Evolutionary conservation across 2,888 invertebrate species (phyloP), one percentile per base, ranked within the genome.

Genomic region (Oligia strigilis): DNA sequence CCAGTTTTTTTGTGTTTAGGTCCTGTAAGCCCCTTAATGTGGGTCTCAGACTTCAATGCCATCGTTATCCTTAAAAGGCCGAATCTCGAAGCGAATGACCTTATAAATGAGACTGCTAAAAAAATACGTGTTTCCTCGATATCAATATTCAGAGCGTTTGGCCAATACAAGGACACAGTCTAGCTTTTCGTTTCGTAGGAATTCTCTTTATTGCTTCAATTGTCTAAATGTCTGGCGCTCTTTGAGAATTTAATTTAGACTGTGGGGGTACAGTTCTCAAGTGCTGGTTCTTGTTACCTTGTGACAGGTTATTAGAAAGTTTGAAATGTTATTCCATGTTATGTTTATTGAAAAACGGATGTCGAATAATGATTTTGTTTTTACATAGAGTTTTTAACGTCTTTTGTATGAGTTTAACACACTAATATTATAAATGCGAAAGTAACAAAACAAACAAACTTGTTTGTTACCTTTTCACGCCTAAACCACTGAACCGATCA

Each of bases 71-170:
- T 82, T 29, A 70, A 72, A 77, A 66, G 13, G 23, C 52, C 52
- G 23, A 72, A 67, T 67, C 46, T 60, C 23, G 23, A 40, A 81
- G 49, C 43, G 49, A 78, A 78, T 70, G 52, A 52, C 72, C 64
- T 72, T 60, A 49, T 66, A 71, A 49, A 13, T 4, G 13, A 40
- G 40, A 66, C 13, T 60, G 29, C 5, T 19, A 19, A 75, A 72
- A 83, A 55, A 36, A 36, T 43, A 65, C 69, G 49, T 66, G 58
- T 80, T 83, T 43, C 17, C 52, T 60, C 69, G 64, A 49, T 65
- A 84, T 71, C 73, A 78, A 75, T 78, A 84, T 84, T 84, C 75
- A 62, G 17, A 73, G 49, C 72, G 64, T 55, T 77, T 74, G 40
- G 40, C 46, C 65, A 19, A n/a, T 19, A 79, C 83, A 76, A 83